phyloP scores from a whole-genome alignment of 2,113 vertebrate species.

The Ptychochromis oligacanthus region DNA sequence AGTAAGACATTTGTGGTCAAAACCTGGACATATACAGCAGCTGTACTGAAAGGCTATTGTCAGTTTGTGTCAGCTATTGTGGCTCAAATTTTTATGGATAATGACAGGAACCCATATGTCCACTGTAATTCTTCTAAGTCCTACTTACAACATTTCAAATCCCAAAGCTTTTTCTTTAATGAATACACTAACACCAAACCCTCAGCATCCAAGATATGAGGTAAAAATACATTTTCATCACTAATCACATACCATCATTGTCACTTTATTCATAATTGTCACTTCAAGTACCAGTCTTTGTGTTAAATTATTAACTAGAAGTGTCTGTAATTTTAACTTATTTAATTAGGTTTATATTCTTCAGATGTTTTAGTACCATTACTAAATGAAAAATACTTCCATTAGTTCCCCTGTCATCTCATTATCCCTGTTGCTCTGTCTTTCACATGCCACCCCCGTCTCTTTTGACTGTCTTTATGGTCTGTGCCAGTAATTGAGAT shows the following conservation, averaged over 20 bases:
- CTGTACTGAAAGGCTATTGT: neutral
- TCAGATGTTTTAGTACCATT: neutral
- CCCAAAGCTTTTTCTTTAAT: neutral
- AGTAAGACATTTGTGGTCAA: neutral
- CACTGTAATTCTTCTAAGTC: neutral
- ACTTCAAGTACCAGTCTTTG: neutral
- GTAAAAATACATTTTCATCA: neutral
- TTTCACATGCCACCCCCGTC: neutral
- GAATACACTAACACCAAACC: neutral
- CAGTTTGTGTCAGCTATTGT: neutral
- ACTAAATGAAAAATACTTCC: slow-evolving; percentile 13
- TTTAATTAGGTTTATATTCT: slow-evolving; percentile 1
- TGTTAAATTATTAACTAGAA: neutral
- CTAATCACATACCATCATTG: neutral
- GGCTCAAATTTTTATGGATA: neutral
- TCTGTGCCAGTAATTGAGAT: slow-evolving; percentile 51
- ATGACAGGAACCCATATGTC: neutral
- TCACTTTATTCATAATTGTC: neutral
- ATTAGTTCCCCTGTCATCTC: neutral
- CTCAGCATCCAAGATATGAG: neutral
- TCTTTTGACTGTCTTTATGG: neutral
- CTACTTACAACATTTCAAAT: neutral
- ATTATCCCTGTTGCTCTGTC: slow-evolving; percentile 17
- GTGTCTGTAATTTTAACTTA: neutral
- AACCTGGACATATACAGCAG: neutral